These are phyloP conservation scores for Nibea albiflora DNA, from an alignment of 2,113 vertebrate genomes.

Conservation along the genomic window DNA sequence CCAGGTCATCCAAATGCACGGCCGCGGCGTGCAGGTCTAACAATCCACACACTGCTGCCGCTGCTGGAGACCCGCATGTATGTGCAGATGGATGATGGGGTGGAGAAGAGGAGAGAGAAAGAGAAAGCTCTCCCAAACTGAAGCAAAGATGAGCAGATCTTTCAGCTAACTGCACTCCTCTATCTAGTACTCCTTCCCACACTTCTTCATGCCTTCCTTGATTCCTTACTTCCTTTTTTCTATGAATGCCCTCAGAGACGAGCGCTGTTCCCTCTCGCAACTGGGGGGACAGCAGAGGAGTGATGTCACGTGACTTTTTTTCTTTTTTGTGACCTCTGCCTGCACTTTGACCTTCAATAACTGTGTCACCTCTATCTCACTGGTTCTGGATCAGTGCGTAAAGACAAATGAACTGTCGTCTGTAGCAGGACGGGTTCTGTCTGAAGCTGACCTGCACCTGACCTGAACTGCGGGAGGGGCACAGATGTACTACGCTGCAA, in stretches of 20 bases:
- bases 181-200: conserved; percentile 51
- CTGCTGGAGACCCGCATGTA: neutral
- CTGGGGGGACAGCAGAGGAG: conserved; percentile 36
- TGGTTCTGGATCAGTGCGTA: conserved; percentile 40
- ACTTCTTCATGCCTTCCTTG: conserved; percentile 62
- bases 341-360: conserved; percentile 59
- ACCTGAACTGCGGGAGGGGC: neutral
- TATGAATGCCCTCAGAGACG: conserved; percentile 21
- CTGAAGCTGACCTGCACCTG: conserved; percentile 26
- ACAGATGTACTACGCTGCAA: neutral
- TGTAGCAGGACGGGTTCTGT: neutral
- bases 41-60: neutral
- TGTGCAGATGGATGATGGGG: conserved; percentile 18
- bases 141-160: conserved; percentile 51
- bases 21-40: conserved; percentile 93
- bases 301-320: conserved; percentile 58
- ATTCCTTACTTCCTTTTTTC: conserved; percentile 55
- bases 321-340: conserved; percentile 52
- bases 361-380: conserved; percentile 32
- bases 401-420: conserved; percentile 26
- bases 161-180: conserved; percentile 49
- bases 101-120: conserved; percentile 11
- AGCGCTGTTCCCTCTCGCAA: conserved; percentile 5
- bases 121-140: conserved; percentile 50
- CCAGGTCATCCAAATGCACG: conserved; percentile 94